Evolutionary conservation across 2,888 invertebrate genomes (phyloP), one percentile per base, ranked within the genome.

Genomic region (Limnephilus rhombicus): DNA sequence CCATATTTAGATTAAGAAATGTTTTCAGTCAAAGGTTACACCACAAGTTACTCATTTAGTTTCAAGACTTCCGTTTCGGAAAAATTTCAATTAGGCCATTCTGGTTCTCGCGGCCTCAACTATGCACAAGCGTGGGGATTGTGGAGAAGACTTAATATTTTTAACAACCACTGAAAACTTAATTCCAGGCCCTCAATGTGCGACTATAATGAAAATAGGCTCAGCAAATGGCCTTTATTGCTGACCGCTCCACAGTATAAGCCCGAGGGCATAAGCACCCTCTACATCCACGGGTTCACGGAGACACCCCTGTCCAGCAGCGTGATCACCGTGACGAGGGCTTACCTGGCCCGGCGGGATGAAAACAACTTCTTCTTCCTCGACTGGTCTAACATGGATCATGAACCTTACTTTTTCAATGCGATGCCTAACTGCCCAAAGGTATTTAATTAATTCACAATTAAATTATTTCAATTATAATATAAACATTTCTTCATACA

Each of bases 331-430:
- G 94, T 96, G 0, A 94, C 96, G 12, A 91, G 94, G 1, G 95
- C 96, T 1, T 96, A 96, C 93, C 94, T 96, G 85, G 94, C 92
- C 80, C 29, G 94, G 2, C 83, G 95, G 94, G 88, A 95, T 93
- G 94, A 96, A 95, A 95, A 95, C 81, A 95, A 95, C 85, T 95
- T 96, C 0, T 91, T 96, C 2, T 95, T 96, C 0, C 92, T 96
- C 18, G 96, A 96, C 92, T 96, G 96, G 96, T 95, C 96, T 92
- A 94, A 95, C 45, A 96, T 96, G 93, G 96, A 96, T 0, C 94
- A 94, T 45, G 95, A 95, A 87, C 95, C 95, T 0, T 96, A 96
- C 91, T 95, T 94, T 12, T 93, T 96, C 4, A 94, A 94, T 37
- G 96, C 96, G 81, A 95, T 96, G 0, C 96, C 96, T 81, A 95